A percentile compares a stretch with the other conserved stretches of the same genome.
Conservation (phyloP, 2,113 vertebrate genomes). For the Poecile atricapillus region DNA sequence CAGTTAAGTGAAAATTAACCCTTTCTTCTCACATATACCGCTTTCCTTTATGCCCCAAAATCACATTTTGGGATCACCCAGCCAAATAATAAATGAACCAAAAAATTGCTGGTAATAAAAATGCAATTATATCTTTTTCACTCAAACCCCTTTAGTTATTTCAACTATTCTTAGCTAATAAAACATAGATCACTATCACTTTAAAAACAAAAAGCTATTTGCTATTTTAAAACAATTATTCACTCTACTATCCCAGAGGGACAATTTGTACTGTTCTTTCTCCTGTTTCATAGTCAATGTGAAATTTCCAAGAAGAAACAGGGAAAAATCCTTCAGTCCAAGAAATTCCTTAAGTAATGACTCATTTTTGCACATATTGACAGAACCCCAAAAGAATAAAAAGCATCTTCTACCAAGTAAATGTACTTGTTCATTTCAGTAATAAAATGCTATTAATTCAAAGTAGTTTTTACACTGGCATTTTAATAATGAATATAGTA, state of each 20-base stretch:
- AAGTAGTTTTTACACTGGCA: background rate
- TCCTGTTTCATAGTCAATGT: background rate
- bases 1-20: background rate
- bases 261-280: background rate
- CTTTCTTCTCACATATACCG: background rate
- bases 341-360: background rate
- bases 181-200: background rate
- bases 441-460: background rate
- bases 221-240: background rate
- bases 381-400: background rate
- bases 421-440: background rate
- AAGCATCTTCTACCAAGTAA: background rate
- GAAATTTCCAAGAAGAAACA: background rate
- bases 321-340: background rate
- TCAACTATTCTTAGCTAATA: background rate
- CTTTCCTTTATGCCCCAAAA: background rate
- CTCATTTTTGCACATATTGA: background rate
- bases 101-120: background rate
- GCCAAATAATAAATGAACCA: background rate
- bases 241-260: background rate
- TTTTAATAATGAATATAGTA: background rate
- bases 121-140: background rate
- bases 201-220: background rate
- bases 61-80: background rate
- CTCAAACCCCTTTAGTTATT: background rate